phyloP scores from a whole-genome alignment of 1,140 invertebrate genomes.

The Drosophila auraria region DNA sequence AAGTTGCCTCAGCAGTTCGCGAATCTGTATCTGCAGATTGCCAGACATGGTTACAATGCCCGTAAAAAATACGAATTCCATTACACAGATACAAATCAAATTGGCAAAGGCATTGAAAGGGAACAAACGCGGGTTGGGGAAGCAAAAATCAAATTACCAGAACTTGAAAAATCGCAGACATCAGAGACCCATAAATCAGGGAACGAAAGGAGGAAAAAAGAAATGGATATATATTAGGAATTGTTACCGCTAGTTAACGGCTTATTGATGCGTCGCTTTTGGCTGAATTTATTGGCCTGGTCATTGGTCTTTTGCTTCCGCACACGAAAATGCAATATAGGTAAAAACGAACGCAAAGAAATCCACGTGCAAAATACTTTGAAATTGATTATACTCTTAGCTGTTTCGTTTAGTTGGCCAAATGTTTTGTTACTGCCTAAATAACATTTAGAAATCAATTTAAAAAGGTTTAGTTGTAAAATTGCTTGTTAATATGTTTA shows the following conservation, averaged over 20 bases:
- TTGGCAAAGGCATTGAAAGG: constrained; percentile 49
- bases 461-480: not conserved
- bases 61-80: constrained; percentile 61
- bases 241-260: constrained; percentile 80
- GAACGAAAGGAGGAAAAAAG: constrained; percentile 16
- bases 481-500: no score
- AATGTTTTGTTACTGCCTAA: not conserved
- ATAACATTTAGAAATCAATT: not conserved
- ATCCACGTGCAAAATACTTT: constrained; percentile 21
- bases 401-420: not conserved
- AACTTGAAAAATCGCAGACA: constrained; percentile 77
- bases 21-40: constrained; percentile 45
- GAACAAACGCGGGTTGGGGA: constrained; percentile 27
- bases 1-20: constrained; percentile 17
- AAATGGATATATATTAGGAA: constrained; percentile 62
- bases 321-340: constrained; percentile 47
- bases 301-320: constrained; percentile 54
- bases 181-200: constrained; percentile 77
- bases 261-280: constrained; percentile 78
- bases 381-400: constrained; percentile 19
- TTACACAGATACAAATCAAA: constrained; percentile 78
- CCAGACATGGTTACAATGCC: constrained; percentile 28
- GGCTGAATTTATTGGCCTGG: constrained; percentile 74
- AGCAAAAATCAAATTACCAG: constrained; percentile 78
- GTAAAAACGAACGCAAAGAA: constrained; percentile 12